Evolutionary conservation across 1,140 invertebrate genomes (phyloP).

Genomic region (Globodera rostochiensis): DNA sequence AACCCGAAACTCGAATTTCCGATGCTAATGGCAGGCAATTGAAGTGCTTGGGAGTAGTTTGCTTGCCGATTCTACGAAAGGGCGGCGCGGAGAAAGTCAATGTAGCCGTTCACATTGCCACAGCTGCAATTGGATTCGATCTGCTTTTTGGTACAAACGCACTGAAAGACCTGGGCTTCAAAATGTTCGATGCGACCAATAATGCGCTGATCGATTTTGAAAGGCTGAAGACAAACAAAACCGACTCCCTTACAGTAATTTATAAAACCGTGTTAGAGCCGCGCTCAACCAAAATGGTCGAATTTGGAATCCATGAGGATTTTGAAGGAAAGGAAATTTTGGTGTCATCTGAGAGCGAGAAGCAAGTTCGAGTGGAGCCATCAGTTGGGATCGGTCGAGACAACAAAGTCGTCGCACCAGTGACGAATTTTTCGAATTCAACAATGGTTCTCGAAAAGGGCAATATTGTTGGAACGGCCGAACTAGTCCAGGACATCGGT

Average conservation of each 20-base stretch:
- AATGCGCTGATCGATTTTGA: constrained; percentile 1
- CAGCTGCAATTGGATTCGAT: neutral
- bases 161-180: neutral
- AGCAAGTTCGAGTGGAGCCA: neutral
- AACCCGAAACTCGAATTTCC: neutral
- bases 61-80: neutral
- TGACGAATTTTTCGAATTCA: neutral
- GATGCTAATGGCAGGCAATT: constrained; percentile 13
- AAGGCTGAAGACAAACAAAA: neutral
- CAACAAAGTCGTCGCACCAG: neutral
- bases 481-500: neutral
- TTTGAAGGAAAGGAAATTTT: neutral
- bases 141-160: constrained; percentile 1
- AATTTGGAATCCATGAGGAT: neutral
- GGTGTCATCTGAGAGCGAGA: neutral
- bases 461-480: neutral
- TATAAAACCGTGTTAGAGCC: constrained; percentile 15
- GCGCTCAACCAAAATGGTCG: neutral
- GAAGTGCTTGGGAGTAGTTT: neutral
- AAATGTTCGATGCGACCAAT: constrained; percentile 5
- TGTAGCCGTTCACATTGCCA: too few relatives aligned
- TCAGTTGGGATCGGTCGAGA: neutral
- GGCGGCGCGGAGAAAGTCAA: neutral
- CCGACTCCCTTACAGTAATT: neutral
- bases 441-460: neutral